Conservation (phyloP, 2,797 vertebrate genomes). For the Pagetopsis macropterus region DNA sequence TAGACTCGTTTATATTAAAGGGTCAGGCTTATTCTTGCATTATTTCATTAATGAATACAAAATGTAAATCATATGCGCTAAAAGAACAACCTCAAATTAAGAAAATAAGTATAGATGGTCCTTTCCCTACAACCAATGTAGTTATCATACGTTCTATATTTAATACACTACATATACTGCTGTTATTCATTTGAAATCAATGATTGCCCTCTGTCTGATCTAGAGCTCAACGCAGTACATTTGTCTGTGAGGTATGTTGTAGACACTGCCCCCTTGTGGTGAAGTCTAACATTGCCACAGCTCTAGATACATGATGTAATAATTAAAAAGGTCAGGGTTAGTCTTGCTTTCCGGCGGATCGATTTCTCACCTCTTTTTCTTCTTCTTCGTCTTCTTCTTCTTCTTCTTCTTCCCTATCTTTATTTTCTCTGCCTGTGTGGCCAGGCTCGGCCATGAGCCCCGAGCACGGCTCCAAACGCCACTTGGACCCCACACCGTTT, state of each 20-base stretch:
- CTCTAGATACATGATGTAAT: not conserved
- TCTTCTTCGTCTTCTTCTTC: constrained; percentile 5
- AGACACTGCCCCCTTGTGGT: constrained; percentile 67
- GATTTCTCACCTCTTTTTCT: constrained; percentile 16
- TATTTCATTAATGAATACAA: not conserved
- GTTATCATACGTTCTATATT: not conserved
- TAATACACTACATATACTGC: not conserved
- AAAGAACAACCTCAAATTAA: not conserved
- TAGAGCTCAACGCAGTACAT: not conserved
- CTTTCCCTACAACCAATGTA: not conserved
- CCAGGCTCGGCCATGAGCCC: constrained; percentile 90
- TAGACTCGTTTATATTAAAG: not conserved
- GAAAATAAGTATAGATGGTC: not conserved
- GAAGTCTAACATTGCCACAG: constrained; percentile 75
- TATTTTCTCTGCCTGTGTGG: constrained; percentile 8
- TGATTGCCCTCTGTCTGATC: not conserved
- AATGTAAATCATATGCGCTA: not conserved
- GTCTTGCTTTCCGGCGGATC: not conserved
- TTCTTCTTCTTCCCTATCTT: not conserved
- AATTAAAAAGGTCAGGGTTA: no score
- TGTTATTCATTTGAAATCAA: not conserved
- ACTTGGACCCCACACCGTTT: constrained; percentile 92
- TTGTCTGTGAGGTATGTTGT: not conserved
- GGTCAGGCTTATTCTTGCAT: not conserved
- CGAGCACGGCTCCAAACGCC: constrained; percentile 91